phyloP scores from a whole-genome alignment of 2,797 vertebrate genomes.

The Lophius americanus region DNA sequence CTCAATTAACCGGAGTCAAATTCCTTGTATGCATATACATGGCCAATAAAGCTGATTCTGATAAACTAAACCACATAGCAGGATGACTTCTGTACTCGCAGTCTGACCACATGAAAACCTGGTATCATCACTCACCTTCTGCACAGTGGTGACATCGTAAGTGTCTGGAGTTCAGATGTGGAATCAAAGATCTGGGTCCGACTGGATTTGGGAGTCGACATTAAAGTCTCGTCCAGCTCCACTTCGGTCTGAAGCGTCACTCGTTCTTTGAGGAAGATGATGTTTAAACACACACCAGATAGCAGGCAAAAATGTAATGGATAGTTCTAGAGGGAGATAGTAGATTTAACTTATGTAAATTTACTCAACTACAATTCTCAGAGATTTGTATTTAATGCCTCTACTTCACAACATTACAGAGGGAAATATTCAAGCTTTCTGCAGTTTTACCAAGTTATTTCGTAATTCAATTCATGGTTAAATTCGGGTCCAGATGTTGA shows the following conservation, averaged over 20 bases:
- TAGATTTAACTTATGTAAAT: no score
- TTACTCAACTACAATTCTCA: no score
- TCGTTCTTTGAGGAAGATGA: conserved; percentile 64
- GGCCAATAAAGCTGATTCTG: no score
- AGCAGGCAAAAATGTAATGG: background rate
- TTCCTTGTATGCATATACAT: no score
- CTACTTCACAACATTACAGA: no score
- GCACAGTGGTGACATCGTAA: conserved; percentile 70
- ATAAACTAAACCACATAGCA: background rate
- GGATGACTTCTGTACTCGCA: background rate
- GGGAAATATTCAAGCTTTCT: no score
- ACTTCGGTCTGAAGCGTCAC: conserved; percentile 61
- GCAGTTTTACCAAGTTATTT: no score
- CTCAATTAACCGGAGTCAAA: no score
- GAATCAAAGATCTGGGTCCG: conserved; percentile 54
- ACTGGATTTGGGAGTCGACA: conserved; percentile 46
- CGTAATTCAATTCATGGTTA: no score
- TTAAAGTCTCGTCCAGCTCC: conserved; percentile 83
- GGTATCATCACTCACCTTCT: conserved; percentile 76
- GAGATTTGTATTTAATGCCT: no score
- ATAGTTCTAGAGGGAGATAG: no score
- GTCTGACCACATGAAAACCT: background rate
- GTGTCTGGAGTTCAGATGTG: conserved; percentile 67
- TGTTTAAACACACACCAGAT: background rate
- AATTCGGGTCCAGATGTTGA: no score